Percentiles rank a stretch among this genome's conserved stretches.
Conservation (phyloP, 2,113 vertebrate species). For the Brienomyrus longianalis region DNA sequence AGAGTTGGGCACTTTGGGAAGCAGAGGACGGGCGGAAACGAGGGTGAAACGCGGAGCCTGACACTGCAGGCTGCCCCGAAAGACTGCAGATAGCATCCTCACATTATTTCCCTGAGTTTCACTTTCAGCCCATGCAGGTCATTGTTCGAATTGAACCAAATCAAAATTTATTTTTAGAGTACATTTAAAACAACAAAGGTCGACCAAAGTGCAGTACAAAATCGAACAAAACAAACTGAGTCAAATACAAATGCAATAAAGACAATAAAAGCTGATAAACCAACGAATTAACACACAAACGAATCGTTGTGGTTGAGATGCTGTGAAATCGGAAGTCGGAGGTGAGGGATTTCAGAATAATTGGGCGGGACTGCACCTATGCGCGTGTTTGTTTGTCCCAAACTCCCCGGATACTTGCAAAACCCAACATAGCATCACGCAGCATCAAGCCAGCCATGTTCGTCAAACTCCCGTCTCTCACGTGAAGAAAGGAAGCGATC, state of each 20-base stretch:
- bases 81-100: neutral
- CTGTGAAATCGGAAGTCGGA: neutral
- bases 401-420: neutral
- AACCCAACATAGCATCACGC: neutral
- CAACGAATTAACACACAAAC: neutral
- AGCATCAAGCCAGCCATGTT: conserved; percentile 54
- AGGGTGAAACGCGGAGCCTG: neutral
- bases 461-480: conserved; percentile 81
- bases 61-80: neutral
- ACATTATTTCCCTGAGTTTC: neutral
- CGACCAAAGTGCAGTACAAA: neutral
- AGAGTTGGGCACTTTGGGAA: neutral
- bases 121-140: neutral
- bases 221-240: neutral
- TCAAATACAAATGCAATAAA: neutral
- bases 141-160: neutral
- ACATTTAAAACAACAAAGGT: neutral
- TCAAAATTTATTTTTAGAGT: neutral
- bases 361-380: neutral
- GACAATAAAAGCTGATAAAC: neutral
- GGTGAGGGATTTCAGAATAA: neutral
- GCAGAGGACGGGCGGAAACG: neutral
- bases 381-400: neutral
- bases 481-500: conserved; percentile 64
- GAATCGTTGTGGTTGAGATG: neutral